phyloP scores from a whole-genome alignment of 1,140 invertebrate genomes.

The Periplaneta americana region DNA sequence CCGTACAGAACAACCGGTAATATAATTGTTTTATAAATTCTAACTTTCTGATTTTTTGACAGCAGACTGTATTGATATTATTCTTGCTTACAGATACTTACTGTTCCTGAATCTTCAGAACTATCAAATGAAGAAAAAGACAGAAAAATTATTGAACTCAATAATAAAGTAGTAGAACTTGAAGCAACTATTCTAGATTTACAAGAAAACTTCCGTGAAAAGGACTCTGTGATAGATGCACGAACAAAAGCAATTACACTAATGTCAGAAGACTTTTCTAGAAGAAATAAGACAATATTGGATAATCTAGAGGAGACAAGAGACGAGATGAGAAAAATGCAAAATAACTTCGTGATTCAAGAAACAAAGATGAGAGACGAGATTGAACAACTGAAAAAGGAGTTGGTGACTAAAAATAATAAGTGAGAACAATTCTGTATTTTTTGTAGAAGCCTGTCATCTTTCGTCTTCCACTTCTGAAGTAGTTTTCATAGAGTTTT shows the following conservation, averaged over 20 bases:
- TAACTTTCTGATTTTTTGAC: no score
- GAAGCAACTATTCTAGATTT: slow-evolving; percentile 61
- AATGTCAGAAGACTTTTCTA: slow-evolving; percentile 67
- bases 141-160: not conserved
- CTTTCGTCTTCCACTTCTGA: not conserved
- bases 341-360: slow-evolving; percentile 56
- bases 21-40: no score
- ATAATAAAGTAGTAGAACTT: slow-evolving; percentile 42
- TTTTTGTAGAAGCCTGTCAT: not conserved
- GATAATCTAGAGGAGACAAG: slow-evolving; percentile 70
- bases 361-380: slow-evolving; percentile 54
- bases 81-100: not conserved
- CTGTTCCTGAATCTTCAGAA: not conserved
- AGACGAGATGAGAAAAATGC: slow-evolving; percentile 73
- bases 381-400: slow-evolving; percentile 48
- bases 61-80: no score
- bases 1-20: no score
- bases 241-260: slow-evolving; percentile 74
- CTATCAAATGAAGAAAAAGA: not conserved
- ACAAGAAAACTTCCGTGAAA: slow-evolving; percentile 76
- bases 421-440: slow-evolving; percentile 33
- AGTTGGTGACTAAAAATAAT: slow-evolving; percentile 51
- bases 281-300: slow-evolving; percentile 62
- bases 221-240: slow-evolving; percentile 79
- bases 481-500: slow-evolving; percentile 18